Evolutionary conservation across 2,113 vertebrate species (phyloP).

Genomic region (Antechinus stuartii): DNA sequence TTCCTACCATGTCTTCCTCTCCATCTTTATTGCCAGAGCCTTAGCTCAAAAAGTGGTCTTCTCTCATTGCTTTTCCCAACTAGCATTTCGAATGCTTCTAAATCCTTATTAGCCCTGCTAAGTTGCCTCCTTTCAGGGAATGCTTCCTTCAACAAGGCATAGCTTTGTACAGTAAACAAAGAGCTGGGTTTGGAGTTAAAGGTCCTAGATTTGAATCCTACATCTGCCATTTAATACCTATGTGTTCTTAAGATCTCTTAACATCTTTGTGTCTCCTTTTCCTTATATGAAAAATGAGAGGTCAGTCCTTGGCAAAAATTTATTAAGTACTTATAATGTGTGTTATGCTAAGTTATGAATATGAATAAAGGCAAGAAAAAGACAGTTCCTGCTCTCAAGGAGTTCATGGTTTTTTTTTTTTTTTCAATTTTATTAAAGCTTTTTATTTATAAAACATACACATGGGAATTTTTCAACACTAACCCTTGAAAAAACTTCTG

Average conservation of each 20-base stretch:
- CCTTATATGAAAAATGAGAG: background rate
- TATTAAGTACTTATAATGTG: background rate
- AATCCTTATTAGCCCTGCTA: background rate
- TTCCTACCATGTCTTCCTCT: background rate
- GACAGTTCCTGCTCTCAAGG: background rate
- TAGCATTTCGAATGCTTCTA: background rate
- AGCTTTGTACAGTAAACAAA: background rate
- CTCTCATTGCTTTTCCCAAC: background rate
- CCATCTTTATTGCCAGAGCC: background rate
- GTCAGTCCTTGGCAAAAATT: background rate
- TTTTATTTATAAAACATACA: no score
- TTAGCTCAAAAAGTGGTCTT: background rate
- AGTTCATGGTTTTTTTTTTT: background rate
- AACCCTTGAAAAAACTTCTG: no score
- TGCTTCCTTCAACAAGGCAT: background rate
- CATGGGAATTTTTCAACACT: no score
- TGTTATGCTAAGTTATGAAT: background rate
- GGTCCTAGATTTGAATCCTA: background rate
- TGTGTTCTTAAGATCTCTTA: background rate
- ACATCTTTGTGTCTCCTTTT: background rate
- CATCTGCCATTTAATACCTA: background rate
- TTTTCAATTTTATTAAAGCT: no score
- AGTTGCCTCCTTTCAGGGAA: background rate
- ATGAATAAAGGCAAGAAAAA: background rate
- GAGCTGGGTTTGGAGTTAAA: background rate